Evolutionary conservation across 2,888 invertebrate species (phyloP), one percentile per base, ranked within the genome.

Genomic region (Perithous albicinctus): DNA sequence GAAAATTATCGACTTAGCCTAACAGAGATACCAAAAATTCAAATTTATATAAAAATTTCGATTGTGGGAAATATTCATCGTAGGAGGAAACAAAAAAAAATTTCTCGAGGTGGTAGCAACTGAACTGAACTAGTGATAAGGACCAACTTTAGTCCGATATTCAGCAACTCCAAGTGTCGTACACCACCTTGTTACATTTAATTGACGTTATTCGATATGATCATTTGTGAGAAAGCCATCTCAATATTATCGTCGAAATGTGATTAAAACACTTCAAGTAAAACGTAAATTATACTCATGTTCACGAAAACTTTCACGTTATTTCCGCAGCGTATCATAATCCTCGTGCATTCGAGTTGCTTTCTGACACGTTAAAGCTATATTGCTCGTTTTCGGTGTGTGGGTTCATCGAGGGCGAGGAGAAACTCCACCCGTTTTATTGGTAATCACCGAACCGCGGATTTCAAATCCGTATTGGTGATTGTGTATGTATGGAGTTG

Each of bases 371-470:
- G 18, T 12, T 38, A 1, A 2, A 54, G 29, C 26, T 18, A 26
- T 18, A 26, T 73, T 51, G 15, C 51, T 10, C 10, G 10, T 35
- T 61, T 73, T 63, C 12, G 26, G 7, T 15, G 23, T n/a, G 43
- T 0, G 15, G 35, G 63, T 80, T 56, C 51, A 48, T 72, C 35
- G 59, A 43, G 41, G 54, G 29, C 29, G 41, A 51, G n/a, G 29
- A 8, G 38, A 64, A 10, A 63, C 43, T 51, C 41, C 66, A 72
- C n/a, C 74, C 41, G 78, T 82, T 76, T 66, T 76, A 79, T 82
- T 69, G 82, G 61, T 75, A 78, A 79, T 41, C 78, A 74, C 38
- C 35, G 67, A 67, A 76, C 38, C 51, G 67, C 61, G 66, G 72
- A 76, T 82, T 76, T 76, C 59, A 32, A 66, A 75, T 73, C 35